phyloP scores from a whole-genome alignment of 2,797 vertebrate genomes.

The Manis pentadactyla region DNA sequence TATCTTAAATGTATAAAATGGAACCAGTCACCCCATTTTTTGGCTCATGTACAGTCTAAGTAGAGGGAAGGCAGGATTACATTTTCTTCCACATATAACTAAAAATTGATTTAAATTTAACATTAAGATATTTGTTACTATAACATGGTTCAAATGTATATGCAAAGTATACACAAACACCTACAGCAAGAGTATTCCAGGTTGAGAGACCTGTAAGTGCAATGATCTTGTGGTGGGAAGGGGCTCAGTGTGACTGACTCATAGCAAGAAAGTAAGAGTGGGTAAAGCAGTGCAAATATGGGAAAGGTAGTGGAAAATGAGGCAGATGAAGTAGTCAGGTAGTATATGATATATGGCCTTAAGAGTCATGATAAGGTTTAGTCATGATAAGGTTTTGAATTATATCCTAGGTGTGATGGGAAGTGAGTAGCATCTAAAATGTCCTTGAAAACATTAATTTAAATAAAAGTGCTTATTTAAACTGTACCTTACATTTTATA shows the following conservation, averaged over 20 bases:
- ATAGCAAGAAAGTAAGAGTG: not conserved
- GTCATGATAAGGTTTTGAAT: constrained; percentile 5
- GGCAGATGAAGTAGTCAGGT: not conserved
- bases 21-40: not conserved
- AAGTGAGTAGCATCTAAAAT: constrained; percentile 4
- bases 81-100: constrained; percentile 30
- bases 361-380: not conserved
- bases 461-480: constrained; percentile 47
- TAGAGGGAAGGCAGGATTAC: not conserved
- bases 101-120: constrained; percentile 35
- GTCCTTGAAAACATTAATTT: constrained; percentile 42
- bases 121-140: not conserved
- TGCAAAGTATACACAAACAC: not conserved
- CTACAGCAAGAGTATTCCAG: not conserved
- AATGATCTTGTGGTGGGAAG: not conserved
- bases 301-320: not conserved
- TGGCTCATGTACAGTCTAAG: not conserved
- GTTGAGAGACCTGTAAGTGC: not conserved
- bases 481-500: constrained; percentile 36
- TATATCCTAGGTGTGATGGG: constrained; percentile 4
- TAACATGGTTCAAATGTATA: not conserved
- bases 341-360: not conserved
- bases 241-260: not conserved
- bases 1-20: not conserved
- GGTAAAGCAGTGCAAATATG: not conserved